Evolutionary conservation across 2,113 vertebrate genomes (phyloP).

Genomic region (Dasyornis broadbenti): DNA sequence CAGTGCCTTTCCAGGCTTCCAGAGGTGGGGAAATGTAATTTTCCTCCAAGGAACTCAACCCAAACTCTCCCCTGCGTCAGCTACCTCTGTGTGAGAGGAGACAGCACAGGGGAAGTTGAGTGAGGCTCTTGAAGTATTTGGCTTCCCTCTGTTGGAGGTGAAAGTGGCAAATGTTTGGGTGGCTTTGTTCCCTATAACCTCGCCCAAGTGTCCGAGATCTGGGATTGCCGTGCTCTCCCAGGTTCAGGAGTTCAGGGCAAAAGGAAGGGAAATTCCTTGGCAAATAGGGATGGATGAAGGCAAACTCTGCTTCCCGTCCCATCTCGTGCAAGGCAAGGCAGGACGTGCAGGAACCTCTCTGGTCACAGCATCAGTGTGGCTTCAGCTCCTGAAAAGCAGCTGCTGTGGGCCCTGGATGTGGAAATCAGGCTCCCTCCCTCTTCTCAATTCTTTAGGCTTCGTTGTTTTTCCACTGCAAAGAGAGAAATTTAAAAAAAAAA

Average conservation of each 20-base stretch:
- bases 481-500: background rate
- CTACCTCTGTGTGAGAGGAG: background rate
- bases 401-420: background rate
- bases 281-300: fast-evolving
- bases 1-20: background rate
- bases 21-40: background rate
- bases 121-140: background rate
- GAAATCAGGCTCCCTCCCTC: background rate
- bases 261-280: background rate
- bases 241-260: background rate
- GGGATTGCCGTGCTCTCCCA: background rate
- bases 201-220: background rate
- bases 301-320: background rate
- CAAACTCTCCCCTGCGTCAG: background rate
- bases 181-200: background rate
- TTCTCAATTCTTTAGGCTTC: background rate
- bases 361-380: background rate
- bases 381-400: background rate
- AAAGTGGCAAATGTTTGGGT: background rate
- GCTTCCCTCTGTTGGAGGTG: background rate
- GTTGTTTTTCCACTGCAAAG: background rate
- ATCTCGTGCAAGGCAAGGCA: fast-evolving
- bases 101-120: background rate
- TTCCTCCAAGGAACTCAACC: background rate
- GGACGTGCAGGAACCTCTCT: background rate